Conservation (phyloP, 92 coral and sea anemone genomes). For the Meandrina meandrites region DNA sequence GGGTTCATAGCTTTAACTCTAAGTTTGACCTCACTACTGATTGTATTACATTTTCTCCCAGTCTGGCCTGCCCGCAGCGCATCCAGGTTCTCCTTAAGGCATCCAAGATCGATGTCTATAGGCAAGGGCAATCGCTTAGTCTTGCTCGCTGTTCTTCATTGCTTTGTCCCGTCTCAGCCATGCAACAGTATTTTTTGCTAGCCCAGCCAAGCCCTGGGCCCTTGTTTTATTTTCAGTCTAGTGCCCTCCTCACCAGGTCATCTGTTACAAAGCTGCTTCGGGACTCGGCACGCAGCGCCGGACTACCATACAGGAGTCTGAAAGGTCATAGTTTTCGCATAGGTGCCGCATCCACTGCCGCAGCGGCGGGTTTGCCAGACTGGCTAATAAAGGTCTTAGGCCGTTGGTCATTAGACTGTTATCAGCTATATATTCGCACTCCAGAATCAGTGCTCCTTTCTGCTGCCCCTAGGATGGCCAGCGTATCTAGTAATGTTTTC, state of each 20-base stretch:
- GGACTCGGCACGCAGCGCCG: not conserved
- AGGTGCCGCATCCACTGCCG: not conserved
- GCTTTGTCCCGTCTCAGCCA: not conserved
- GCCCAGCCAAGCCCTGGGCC: not conserved
- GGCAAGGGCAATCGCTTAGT: not conserved
- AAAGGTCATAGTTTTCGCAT: conserved; percentile 7
- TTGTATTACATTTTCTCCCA: not conserved
- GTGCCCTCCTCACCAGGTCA: not conserved
- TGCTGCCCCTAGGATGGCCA: not conserved
- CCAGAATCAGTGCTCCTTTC: not conserved
- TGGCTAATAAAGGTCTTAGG: conserved; percentile 8
- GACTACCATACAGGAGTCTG: not conserved
- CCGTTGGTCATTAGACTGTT: not conserved
- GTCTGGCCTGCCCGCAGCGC: conserved; percentile 12
- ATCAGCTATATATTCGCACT: not conserved
- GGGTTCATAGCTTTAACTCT: not conserved
- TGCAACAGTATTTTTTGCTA: not conserved
- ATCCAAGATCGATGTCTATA: not conserved
- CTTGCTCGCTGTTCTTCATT: not conserved
- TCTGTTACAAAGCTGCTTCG: not conserved
- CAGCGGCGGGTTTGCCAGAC: conserved; percentile 1
- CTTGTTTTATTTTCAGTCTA: not conserved
- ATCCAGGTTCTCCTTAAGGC: not conserved
- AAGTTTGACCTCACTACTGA: not conserved
- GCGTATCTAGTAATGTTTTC: no score